phyloP scores from a whole-genome alignment of 2,797 vertebrate species.

The Arnoldichthys spilopterus region DNA sequence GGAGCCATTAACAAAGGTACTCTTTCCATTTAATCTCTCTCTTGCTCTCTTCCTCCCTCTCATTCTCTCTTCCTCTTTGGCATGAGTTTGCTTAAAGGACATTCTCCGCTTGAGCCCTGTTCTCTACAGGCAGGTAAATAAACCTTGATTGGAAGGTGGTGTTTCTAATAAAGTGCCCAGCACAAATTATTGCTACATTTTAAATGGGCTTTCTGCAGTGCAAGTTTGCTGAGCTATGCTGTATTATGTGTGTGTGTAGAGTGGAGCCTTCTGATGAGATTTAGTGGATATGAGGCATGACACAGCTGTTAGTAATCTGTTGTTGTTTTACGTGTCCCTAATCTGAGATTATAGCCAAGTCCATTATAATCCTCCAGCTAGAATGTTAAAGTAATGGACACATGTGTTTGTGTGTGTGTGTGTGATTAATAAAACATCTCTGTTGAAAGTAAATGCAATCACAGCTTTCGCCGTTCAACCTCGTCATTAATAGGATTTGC shows the following conservation, averaged over 20 bases:
- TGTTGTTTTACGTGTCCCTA: slow-evolving; percentile 45
- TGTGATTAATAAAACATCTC: slow-evolving; percentile 63
- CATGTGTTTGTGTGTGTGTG: slow-evolving; percentile 15
- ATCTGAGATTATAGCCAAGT: slow-evolving; percentile 44
- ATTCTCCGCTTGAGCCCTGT: background rate
- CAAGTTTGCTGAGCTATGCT: background rate
- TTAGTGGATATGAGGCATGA: slow-evolving; percentile 29
- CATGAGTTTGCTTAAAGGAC: slow-evolving; percentile 60
- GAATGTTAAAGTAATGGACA: slow-evolving; percentile 49
- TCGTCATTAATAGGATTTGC: slow-evolving; percentile 71
- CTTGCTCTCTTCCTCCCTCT: slow-evolving; percentile 13
- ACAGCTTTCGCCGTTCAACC: slow-evolving; percentile 70
- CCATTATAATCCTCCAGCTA: slow-evolving; percentile 34
- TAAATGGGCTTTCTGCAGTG: too few relatives aligned
- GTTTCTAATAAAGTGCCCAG: too few relatives aligned
- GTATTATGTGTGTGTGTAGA: slow-evolving; percentile 5
- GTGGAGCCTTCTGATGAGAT: slow-evolving; percentile 3
- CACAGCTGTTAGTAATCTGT: slow-evolving; percentile 42
- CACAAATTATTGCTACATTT: too few relatives aligned
- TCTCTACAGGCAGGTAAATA: too few relatives aligned
- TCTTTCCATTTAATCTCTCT: slow-evolving; percentile 24
- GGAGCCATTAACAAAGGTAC: slow-evolving; percentile 22
- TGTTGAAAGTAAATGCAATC: slow-evolving; percentile 71
- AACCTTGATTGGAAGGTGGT: too few relatives aligned
- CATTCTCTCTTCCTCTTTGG: slow-evolving; percentile 50